phyloP scores from a whole-genome alignment of 1,140 invertebrate species.

The Lepidurus couesii region DNA sequence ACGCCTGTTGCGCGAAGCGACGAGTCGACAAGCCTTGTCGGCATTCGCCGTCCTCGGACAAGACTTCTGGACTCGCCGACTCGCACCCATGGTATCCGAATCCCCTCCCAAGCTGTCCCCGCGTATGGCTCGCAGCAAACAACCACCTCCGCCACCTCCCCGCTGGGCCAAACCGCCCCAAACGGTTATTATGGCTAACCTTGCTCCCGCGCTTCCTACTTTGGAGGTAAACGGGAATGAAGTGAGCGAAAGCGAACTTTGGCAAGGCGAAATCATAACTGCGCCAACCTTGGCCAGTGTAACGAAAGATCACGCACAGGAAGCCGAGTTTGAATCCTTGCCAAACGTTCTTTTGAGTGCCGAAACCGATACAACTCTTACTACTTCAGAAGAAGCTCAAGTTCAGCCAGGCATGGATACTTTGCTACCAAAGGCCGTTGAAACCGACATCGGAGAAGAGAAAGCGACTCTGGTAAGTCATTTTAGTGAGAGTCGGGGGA shows the following conservation, averaged over 20 bases:
- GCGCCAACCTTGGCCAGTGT: no score
- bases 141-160: conserved; percentile 57
- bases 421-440: conserved; percentile 27
- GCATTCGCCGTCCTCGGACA: conserved; percentile 85
- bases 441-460: conserved; percentile 25
- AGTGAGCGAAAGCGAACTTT: neutral
- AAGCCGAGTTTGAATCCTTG: no score
- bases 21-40: conserved; percentile 79
- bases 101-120: conserved; percentile 36
- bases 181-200: neutral
- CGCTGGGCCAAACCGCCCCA: conserved; percentile 52
- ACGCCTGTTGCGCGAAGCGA: conserved; percentile 71
- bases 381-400: no score
- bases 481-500: neutral
- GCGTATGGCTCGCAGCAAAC: conserved; percentile 47
- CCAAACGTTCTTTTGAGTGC: no score
- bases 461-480: neutral
- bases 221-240: neutral
- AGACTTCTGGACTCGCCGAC: conserved; percentile 42
- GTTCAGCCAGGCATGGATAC: neutral
- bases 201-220: neutral
- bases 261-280: no score
- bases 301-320: no score
- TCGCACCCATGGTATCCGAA: conserved; percentile 40
- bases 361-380: no score